These are phyloP conservation scores for Nipponacmea schrenckii DNA, from an alignment of 2,888 invertebrate species.

Conservation along the genomic window DNA sequence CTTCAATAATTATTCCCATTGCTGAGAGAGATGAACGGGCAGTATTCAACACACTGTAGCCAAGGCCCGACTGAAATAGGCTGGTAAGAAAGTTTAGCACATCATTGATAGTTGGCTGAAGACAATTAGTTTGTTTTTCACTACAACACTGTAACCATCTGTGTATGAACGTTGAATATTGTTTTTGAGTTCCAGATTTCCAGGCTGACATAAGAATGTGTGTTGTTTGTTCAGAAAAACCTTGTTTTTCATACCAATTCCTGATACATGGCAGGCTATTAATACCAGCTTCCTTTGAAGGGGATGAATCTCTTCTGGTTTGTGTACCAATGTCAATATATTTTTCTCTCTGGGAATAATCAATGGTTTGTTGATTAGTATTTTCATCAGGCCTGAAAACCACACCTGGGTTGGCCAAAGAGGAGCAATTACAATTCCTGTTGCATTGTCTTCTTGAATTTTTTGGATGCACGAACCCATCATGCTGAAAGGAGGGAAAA, in stretches of 20 bases:
- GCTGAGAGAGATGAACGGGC: neutral
- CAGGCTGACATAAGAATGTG: neutral
- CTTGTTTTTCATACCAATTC: neutral
- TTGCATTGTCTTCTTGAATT: constrained; percentile 15
- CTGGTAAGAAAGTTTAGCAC: neutral
- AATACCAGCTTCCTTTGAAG: neutral
- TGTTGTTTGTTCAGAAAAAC: neutral
- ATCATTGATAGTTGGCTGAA: neutral
- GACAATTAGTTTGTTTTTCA: neutral
- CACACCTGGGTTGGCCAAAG: constrained; percentile 26
- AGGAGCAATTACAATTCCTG: constrained; percentile 20
- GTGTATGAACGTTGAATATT: neutral
- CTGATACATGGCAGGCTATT: neutral
- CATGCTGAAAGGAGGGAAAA: constrained; percentile 26
- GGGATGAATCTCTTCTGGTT: too few relatives aligned
- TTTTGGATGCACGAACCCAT: constrained; percentile 20
- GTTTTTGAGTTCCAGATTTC: neutral
- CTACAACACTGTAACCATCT: neutral
- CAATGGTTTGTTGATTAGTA: too few relatives aligned
- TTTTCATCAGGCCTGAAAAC: constrained; percentile 17
- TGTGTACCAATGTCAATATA: too few relatives aligned
- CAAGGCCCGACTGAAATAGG: neutral
- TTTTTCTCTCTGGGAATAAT: too few relatives aligned
- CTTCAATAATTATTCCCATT: neutral
- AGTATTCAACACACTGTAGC: neutral